A percentile compares a stretch with the other conserved stretches of the same genome.
These are phyloP conservation scores for Drosophila azteca DNA, from an alignment of 1,140 invertebrate genomes.

Conservation along the genomic window DNA sequence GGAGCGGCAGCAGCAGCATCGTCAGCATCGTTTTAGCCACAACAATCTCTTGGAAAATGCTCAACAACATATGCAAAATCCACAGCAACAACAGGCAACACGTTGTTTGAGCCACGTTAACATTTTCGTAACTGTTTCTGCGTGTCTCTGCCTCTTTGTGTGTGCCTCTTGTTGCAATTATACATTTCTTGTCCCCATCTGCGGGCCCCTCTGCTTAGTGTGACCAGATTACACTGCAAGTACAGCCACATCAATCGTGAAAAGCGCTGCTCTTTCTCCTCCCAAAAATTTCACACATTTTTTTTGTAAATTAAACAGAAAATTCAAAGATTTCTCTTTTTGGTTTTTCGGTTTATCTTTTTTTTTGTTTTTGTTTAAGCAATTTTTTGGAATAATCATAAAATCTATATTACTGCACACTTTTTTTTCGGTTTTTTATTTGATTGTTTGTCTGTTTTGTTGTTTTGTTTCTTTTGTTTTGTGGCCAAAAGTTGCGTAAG, in stretches of 20 bases:
- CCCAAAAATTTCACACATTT: slow-evolving; percentile 43
- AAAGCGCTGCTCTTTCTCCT: slow-evolving; percentile 16
- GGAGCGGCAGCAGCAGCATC: slow-evolving; percentile 3
- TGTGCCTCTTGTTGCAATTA: slow-evolving; percentile 36
- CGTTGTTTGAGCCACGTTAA: slow-evolving; percentile 11
- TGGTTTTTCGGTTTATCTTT: slow-evolving; percentile 16
- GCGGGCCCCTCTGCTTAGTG: neutral
- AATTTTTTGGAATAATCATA: slow-evolving; percentile 45
- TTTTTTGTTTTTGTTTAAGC: slow-evolving; percentile 20
- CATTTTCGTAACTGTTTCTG: slow-evolving; percentile 33
- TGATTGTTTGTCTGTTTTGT: too few relatives aligned
- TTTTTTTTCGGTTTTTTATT: slow-evolving; percentile 2
- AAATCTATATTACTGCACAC: slow-evolving; percentile 43
- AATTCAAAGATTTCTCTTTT: slow-evolving; percentile 43
- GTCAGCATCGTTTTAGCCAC: slow-evolving; percentile 23
- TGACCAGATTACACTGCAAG: neutral
- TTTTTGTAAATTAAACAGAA: slow-evolving; percentile 42
- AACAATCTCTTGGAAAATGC: slow-evolving; percentile 15
- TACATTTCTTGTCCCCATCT: slow-evolving; percentile 40
- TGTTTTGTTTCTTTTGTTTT: too few relatives aligned
- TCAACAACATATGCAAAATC: slow-evolving; percentile 39
- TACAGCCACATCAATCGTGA: slow-evolving; percentile 25
- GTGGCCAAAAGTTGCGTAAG: slow-evolving; percentile 30
- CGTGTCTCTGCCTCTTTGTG: neutral
- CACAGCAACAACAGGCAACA: slow-evolving; percentile 24